Conservation (phyloP, 2,888 invertebrate genomes). For the Gastrophysa polygoni region DNA sequence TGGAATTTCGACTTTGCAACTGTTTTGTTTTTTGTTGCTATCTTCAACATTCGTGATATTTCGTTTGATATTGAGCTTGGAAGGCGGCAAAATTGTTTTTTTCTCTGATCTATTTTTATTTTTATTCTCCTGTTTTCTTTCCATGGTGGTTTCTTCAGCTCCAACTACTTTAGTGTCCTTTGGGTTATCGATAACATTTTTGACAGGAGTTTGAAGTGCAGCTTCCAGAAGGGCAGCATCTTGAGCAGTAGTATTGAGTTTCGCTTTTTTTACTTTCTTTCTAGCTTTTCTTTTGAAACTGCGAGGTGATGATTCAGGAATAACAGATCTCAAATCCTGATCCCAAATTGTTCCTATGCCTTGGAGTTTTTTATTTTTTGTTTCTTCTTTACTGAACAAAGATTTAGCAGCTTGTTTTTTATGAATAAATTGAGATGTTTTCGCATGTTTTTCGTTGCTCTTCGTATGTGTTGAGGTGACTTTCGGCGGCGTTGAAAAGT, state of each 20-base stretch:
- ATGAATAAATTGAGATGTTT: conserved; percentile 11
- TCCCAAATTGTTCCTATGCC: conserved; percentile 42
- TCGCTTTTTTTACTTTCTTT: conserved; percentile 22
- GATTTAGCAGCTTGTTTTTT: conserved; percentile 28
- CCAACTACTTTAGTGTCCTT: background rate
- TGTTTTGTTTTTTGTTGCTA: conserved; percentile 20
- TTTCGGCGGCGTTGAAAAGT: conserved; percentile 48
- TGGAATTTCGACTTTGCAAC: conserved; percentile 13
- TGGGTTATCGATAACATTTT: conserved; percentile 16
- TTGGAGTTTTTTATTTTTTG: background rate
- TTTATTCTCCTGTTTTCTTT: background rate
- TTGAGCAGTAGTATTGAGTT: conserved; percentile 19
- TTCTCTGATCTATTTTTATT: background rate
- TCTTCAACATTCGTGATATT: conserved; percentile 34
- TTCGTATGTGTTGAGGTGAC: conserved; percentile 27
- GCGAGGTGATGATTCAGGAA: conserved; percentile 11
- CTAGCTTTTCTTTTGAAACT: conserved; percentile 14
- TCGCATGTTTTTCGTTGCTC: background rate
- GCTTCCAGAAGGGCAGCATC: conserved; percentile 29
- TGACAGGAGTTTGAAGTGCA: conserved; percentile 24
- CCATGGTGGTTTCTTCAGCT: background rate
- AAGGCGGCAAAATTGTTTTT: conserved; percentile 44
- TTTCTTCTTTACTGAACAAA: conserved; percentile 17
- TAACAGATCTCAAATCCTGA: conserved; percentile 41
- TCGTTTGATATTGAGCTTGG: conserved; percentile 47